Base-by-base conservation (phyloP, 53 echinoderm and acorn worm species). In the Hippasteria phrygiana region DNA sequence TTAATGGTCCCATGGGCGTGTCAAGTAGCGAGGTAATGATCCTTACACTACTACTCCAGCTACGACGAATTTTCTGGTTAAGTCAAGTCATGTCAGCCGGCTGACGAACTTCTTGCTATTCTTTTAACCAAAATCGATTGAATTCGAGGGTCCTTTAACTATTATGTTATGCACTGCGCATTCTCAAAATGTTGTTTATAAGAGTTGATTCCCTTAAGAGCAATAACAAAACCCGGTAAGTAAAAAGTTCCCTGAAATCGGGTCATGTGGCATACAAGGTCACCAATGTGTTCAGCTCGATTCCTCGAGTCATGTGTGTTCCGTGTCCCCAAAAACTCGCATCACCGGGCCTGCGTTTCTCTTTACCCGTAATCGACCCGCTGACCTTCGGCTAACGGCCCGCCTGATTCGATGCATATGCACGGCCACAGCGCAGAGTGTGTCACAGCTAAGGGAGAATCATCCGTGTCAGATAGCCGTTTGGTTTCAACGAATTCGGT, bases 401-500 rank as follows among this genome's bases (percentile, higher is more conserved):
- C 43, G 81, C 33, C 17, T 42, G 72, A 72, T 17, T 66, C 59
- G 38, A 53, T n/a, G 13, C 62, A 56, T 26, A 38, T 56, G 55
- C 39, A 55, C 56, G 26, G 3, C 18, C 62, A 26, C 78, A 20
- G 55, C n/a, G 24, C 59, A 38, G 1, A 0, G 0, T 76, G 17
- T 32, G 5, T 29, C 10, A 24, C 26, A 27, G n/a, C 27, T 63
- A 24, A 63, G 24, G 29, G 3, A 10, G 10, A 27, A 63, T 63
- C 24, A 31, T 63, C 71, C 29, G 48, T 13, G 4, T 17, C 47
- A 59, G 4, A 40, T 39, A 1, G 26, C 46, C n/a, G 43, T 65
- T 43, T 31, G 24, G 1, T 81, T 81, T 81, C 65, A 81, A 81
- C 81, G 81, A 81, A 81, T 27, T 81, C 64, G 18, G 63, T 65